Conservation (phyloP, 2,113 vertebrate genomes). For the Mesitornis unicolor region DNA sequence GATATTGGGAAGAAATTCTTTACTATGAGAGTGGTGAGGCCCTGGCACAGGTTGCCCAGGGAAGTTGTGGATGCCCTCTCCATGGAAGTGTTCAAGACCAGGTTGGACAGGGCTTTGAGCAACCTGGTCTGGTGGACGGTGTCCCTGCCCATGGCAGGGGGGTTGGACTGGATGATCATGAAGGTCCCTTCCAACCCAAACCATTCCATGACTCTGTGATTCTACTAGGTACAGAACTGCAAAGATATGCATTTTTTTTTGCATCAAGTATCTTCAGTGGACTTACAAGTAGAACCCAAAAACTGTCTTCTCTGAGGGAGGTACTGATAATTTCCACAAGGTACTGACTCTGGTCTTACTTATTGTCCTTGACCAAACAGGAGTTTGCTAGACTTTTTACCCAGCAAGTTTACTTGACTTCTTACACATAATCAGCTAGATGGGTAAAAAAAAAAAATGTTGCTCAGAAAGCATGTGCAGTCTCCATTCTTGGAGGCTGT, state of each 20-base stretch:
- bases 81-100: too few species aligned
- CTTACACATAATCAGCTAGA: background rate
- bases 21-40: too few species aligned
- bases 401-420: background rate
- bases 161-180: too few species aligned
- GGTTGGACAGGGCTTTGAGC: too few species aligned
- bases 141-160: too few species aligned
- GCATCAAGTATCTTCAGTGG: background rate
- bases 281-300: background rate
- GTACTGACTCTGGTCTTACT: background rate
- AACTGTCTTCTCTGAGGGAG: background rate
- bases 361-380: background rate
- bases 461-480: background rate
- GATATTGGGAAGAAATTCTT: too few species aligned
- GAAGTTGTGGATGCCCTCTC: too few species aligned
- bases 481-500: background rate
- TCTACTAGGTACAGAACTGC: background rate
- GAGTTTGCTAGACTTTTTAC: background rate
- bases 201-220: too few species aligned
- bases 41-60: too few species aligned
- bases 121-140: too few species aligned
- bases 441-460: background rate
- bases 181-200: too few species aligned
- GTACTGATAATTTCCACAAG: background rate
- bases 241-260: too few species aligned